These are phyloP conservation scores for Aricia artaxerxes DNA, from an alignment of 2,888 invertebrate genomes.

Conservation along the genomic window DNA sequence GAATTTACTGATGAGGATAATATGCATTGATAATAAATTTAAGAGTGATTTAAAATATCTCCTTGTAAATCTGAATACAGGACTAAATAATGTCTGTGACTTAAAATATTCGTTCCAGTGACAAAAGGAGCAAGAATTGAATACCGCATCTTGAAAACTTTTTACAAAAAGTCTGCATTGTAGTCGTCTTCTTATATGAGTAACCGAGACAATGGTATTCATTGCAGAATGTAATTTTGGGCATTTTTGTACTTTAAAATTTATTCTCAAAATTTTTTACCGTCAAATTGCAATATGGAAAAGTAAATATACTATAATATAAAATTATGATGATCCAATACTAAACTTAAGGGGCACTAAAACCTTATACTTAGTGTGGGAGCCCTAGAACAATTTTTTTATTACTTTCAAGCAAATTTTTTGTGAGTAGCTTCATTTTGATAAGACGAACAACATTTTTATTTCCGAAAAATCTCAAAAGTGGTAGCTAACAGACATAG, in stretches of 20 bases:
- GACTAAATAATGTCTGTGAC: neutral
- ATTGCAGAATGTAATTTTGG: neutral
- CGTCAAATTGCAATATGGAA: no score
- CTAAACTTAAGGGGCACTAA: no score
- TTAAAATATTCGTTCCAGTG: neutral
- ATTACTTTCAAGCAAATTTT: no score
- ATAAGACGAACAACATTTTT: no score
- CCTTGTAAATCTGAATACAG: neutral
- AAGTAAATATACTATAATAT: no score
- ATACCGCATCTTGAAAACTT: neutral
- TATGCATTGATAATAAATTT: neutral
- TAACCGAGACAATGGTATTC: neutral
- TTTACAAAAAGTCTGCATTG: constrained; percentile 22
- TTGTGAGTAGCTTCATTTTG: no score
- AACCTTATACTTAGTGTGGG: no score
- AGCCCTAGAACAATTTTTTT: no score
- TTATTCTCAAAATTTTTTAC: neutral
- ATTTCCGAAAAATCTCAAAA: no score
- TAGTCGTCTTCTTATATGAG: neutral
- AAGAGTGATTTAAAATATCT: neutral
- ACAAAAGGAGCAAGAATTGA: constrained; percentile 25
- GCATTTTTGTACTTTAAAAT: neutral
- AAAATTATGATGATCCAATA: no score
- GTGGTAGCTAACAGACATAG: no score
- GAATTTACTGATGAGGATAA: neutral